Evolutionary conservation across 23 tunicate species (phyloP), one percentile per base, ranked within the genome.

Genomic region (Diplosoma virens): DNA sequence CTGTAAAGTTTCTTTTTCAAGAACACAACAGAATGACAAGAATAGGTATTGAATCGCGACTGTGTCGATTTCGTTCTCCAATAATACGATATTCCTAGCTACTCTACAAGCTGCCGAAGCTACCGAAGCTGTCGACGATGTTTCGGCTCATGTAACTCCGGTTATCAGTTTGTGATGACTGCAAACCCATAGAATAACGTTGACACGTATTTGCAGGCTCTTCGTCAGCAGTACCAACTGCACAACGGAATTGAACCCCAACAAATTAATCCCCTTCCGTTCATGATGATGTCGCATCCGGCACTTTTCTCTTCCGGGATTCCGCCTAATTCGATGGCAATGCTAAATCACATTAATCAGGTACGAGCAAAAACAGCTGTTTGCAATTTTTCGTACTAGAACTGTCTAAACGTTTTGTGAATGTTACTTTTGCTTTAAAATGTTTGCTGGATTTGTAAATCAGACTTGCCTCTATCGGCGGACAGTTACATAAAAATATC

Each of bases 221-320:
- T 86, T 22, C 81, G 93, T 34, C 91, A 85, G 25, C 92, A 85
- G 73, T 86, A 86, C 53, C 93, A 86, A 59, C 77, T 86, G 0
- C 93, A 86, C 60, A 80, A 86, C 54, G 93, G 93, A 1, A 56
- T 86, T 0, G 93, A 86, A 34, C 59, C 76, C 16, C 81, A 73
- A 41, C 93, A 86, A 53, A 63, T 86, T 28, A 86, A 86, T 64
- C 84, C 91, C 2, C 84, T 84, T 3, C 93, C 93, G 34, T 66
- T 80, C 25, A 80, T 86, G 84, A 86, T 86, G 93, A 86, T 86
- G 93, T 86, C 93, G 36, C 93, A 86, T 31, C 85, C 93, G 46
- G 78, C 81, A 26, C 47, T 86, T 17, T 86, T 86, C 47, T 41
- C 91, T n/a, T 63, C 84, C 30, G 93, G 81, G 0, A 79, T 86